Evolutionary conservation across 2,797 vertebrate genomes (phyloP), one percentile per base, ranked within the genome.

Genomic region (Taeniopygia guttata): DNA sequence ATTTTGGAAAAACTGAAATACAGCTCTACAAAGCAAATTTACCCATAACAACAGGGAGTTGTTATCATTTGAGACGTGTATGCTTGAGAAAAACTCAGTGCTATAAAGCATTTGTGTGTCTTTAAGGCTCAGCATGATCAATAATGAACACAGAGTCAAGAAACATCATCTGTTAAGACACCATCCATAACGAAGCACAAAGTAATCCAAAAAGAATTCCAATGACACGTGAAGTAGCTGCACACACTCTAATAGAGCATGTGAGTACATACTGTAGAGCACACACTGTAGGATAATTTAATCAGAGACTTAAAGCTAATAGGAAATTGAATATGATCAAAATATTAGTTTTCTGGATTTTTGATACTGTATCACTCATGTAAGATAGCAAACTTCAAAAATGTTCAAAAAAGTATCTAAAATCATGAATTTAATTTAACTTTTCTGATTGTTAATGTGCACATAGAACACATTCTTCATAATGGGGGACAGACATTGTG

Each of bases 161-260:
- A 25, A 87, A 29, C 21, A 32, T n/a, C 4, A 49, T 29, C 26
- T 52, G 4, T 52, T 75, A 32, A 60, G 27, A 38, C 32, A 64
- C 3, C 6, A 62, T 58, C 38, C 22, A 3, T 54, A 77, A 88
- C 15, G 16, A 83, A 59, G 5, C 1, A 7, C 8, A 58, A 40
- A 73, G 7, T 32, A 79, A 67, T 32, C 22, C 15, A 43, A n/a
- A 15, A 5, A 16, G 25, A 20, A 40, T 13, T 29, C 10, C 23
- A 13, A 30, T 20, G 21, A 76, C 76, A 48, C 0, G 1, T 15
- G 16, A 84, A 34, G 11, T 73, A 84, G 46, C 23, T 62, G 64
- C n/a, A 42, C 20, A 59, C 7, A 77, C 8, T 20, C 6, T 29
- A 22, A 74, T 4, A 7, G 20, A 6, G 20, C 0, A 0, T 2